Percentiles rank a stretch among this genome's conserved stretches.
phyloP scores from a whole-genome alignment of 2,797 vertebrate species.

The Phataginus tricuspis region DNA sequence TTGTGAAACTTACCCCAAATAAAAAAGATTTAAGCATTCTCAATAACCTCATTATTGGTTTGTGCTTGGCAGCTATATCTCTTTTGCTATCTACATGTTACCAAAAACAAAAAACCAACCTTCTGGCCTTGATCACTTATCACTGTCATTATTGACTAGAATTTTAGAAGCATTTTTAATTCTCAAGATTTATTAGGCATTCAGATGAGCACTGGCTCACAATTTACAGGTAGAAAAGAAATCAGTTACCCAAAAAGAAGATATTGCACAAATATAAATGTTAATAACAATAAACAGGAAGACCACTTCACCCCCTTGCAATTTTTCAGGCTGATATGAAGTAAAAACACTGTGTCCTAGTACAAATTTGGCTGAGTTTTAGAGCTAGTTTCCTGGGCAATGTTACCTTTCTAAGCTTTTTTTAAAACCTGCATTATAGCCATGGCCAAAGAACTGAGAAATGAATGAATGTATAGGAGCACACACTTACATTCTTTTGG shows the following conservation, averaged over 20 bases:
- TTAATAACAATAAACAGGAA: constrained; percentile 20
- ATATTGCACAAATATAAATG: neutral
- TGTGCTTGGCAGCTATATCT: neutral
- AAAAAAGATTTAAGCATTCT: constrained; percentile 45
- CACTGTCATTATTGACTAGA: constrained; percentile 6
- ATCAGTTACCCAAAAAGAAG: neutral
- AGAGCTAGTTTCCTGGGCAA: neutral
- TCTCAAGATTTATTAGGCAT: constrained; percentile 3
- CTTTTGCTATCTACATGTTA: constrained; percentile 24
- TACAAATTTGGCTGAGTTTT: neutral
- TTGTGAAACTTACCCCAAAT: constrained; percentile 48
- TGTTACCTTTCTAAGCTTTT: neutral
- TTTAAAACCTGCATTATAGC: neutral
- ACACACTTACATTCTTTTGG: neutral
- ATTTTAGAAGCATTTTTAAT: constrained; percentile 66
- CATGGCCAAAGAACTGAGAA: neutral
- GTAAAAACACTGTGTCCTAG: neutral
- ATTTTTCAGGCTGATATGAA: neutral
- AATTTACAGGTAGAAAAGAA: constrained; percentile 18
- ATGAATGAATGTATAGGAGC: neutral
- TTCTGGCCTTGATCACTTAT: neutral
- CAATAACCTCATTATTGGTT: constrained; percentile 6
- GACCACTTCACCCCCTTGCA: neutral
- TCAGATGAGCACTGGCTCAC: neutral
- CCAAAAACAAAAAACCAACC: neutral